Percentiles rank a stretch among this genome's conserved stretches.
Evolutionary conservation across 2,888 invertebrate species (phyloP).

Genomic region (Meteorus cinctellus): DNA sequence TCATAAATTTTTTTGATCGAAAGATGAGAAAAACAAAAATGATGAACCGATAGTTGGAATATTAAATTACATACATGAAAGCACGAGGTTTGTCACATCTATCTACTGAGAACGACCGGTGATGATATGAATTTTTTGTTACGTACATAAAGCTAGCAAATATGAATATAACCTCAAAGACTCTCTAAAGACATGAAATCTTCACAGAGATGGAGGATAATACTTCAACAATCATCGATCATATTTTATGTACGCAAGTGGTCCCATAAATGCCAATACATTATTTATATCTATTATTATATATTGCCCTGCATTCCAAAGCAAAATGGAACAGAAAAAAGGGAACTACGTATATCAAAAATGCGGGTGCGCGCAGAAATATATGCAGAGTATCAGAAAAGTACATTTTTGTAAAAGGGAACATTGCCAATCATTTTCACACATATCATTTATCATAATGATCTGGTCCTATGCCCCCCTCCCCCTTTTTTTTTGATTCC

Average conservation of each 20-base stretch:
- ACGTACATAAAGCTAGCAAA: background rate
- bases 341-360: conserved; percentile 8
- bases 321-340: conserved; percentile 10
- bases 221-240: background rate
- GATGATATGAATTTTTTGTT: background rate
- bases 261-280: background rate
- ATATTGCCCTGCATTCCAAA: conserved; percentile 1
- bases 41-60: too few relatives aligned
- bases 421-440: background rate
- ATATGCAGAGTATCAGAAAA: background rate
- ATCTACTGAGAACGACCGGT: background rate
- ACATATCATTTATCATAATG: background rate
- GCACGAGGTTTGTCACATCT: background rate
- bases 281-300: background rate
- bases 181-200: background rate
- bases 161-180: conserved; percentile 21
- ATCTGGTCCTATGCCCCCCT: background rate
- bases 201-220: background rate
- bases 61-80: background rate
- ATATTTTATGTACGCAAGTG: background rate
- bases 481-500: background rate
- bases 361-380: conserved; percentile 2
- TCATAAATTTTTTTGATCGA: background rate
- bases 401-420: background rate
- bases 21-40: background rate